Percentiles rank a stretch among this genome's conserved stretches.
Conservation (phyloP, 1,140 invertebrate genomes). For the Pachypeltis micranthus region DNA sequence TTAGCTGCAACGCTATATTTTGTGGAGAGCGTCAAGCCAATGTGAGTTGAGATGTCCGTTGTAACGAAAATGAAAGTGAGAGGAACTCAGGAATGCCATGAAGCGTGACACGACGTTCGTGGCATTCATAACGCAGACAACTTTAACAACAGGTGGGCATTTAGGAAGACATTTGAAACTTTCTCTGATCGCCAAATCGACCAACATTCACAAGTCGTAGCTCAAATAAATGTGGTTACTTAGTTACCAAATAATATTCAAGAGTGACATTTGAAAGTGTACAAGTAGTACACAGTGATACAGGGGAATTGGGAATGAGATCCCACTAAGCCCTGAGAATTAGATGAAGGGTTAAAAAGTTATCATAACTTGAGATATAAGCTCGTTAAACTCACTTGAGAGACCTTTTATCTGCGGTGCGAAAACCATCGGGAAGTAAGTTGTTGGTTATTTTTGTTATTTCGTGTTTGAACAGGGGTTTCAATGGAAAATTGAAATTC, state of each 20-base stretch:
- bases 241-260: neutral
- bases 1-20: too few relatives aligned
- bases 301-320: neutral
- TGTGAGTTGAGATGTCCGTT: too few relatives aligned
- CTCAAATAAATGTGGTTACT: neutral
- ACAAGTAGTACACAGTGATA: neutral
- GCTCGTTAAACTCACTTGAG: slow-evolving; percentile 1
- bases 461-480: slow-evolving; percentile 14
- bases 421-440: slow-evolving; percentile 16
- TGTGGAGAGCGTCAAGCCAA: too few relatives aligned
- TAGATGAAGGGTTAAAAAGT: neutral
- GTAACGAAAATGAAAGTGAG: too few relatives aligned
- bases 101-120: too few relatives aligned
- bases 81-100: too few relatives aligned
- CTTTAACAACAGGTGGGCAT: too few relatives aligned
- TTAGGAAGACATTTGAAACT: too few relatives aligned
- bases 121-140: too few relatives aligned
- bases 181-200: too few relatives aligned
- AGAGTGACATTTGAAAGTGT: neutral
- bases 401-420: slow-evolving; percentile 7
- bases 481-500: slow-evolving; percentile 19
- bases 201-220: too few relatives aligned
- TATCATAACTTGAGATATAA: neutral
- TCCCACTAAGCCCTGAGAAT: neutral
- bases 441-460: slow-evolving; percentile 16